phyloP scores from a whole-genome alignment of 2,888 invertebrate species.

The Lydus trimaculatus region DNA sequence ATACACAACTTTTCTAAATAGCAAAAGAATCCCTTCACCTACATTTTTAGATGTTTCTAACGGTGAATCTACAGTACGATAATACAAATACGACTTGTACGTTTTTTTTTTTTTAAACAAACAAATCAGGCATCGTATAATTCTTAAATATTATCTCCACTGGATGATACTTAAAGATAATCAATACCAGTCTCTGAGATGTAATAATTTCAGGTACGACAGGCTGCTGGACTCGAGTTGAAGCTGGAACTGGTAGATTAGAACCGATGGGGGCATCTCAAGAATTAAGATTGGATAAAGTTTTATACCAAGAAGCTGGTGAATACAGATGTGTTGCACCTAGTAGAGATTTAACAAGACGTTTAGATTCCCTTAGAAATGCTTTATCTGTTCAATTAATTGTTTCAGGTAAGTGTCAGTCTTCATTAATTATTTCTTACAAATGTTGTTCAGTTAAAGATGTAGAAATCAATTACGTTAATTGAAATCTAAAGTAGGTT shows the following conservation, averaged over 20 bases:
- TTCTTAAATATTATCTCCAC: too few species aligned
- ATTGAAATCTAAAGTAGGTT: too few species aligned
- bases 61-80: too few species aligned
- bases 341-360: conserved; percentile 63
- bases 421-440: not conserved
- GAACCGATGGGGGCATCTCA: conserved; percentile 67
- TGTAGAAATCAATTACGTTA: too few species aligned
- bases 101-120: too few species aligned
- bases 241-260: conserved; percentile 64
- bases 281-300: conserved; percentile 72
- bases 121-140: too few species aligned
- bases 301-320: conserved; percentile 79
- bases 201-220: conserved; percentile 61
- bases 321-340: conserved; percentile 76
- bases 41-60: not conserved
- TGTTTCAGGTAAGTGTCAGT: conserved; percentile 63
- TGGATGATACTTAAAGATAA: too few species aligned
- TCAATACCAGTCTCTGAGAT: too few species aligned
- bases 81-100: too few species aligned
- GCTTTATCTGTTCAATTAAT: conserved; percentile 61
- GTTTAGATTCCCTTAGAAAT: conserved; percentile 64
- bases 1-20: not conserved
- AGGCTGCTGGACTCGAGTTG: conserved; percentile 70
- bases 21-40: too few species aligned
- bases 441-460: too few species aligned